These are phyloP conservation scores for Tangara arthus DNA, from an alignment of 2,797 vertebrate species.

Conservation along the genomic window DNA sequence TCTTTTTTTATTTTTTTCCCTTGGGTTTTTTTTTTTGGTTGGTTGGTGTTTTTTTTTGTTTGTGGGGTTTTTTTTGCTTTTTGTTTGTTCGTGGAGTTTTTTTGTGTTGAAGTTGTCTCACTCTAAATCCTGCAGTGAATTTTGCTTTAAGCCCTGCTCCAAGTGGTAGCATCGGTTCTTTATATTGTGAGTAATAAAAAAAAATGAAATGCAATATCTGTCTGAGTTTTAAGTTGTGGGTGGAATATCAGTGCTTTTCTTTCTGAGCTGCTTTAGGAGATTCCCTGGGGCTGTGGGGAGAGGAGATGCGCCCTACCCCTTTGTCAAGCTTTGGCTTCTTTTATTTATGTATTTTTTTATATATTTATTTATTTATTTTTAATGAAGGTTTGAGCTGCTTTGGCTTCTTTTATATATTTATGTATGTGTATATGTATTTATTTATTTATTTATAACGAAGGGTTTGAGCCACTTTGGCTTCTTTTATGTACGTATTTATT, in stretches of 20 bases:
- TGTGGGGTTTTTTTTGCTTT: too few species aligned
- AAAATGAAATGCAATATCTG: fast-evolving
- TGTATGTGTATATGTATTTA: too few species aligned
- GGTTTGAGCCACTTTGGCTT: too few species aligned
- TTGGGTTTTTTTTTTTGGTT: neutral
- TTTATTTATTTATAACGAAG: too few species aligned
- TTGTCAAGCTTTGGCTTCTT: neutral
- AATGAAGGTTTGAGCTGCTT: too few species aligned
- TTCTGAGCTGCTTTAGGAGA: neutral
- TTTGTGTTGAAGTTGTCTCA: neutral
- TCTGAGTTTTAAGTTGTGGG: neutral
- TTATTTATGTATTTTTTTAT: too few species aligned
- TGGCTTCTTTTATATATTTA: too few species aligned
- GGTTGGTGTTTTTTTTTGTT: too few species aligned
- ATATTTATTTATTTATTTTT: neutral
- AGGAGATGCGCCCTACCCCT: neutral
- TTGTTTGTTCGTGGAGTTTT: neutral
- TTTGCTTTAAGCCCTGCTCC: neutral
- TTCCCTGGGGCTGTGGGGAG: fast-evolving
- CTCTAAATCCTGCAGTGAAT: neutral
- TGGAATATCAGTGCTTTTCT: neutral
- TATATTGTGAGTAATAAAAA: neutral
- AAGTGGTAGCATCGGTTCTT: neutral
- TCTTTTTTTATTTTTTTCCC: neutral
- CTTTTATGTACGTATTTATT: too few species aligned